phyloP scores from a whole-genome alignment of 2,888 invertebrate genomes.

The Harmothoe impar region DNA sequence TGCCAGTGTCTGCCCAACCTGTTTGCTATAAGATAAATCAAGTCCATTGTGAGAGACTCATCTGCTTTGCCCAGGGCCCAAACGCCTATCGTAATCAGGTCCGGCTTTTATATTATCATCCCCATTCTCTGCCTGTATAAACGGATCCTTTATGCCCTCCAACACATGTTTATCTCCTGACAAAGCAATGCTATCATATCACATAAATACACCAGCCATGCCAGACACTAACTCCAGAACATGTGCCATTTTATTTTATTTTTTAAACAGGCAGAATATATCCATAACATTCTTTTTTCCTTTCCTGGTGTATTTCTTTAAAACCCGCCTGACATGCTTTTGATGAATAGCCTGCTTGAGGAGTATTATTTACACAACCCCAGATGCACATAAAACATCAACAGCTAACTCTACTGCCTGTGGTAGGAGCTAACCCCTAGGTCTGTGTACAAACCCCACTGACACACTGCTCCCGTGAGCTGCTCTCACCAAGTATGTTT shows the following conservation, averaged over 20 bases:
- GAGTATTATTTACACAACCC: background rate
- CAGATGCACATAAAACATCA: background rate
- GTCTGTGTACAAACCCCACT: background rate
- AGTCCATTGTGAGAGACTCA: background rate
- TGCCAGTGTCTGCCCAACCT: background rate
- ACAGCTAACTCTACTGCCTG: background rate
- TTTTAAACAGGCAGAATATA: background rate
- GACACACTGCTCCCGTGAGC: too few species aligned
- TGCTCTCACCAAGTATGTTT: too few species aligned
- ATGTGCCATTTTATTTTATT: background rate
- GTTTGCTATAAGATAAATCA: background rate
- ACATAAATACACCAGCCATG: background rate
- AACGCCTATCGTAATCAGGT: background rate
- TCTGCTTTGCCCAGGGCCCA: background rate
- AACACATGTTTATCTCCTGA: constrained; percentile 4
- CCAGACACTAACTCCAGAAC: background rate
- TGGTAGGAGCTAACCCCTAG: background rate
- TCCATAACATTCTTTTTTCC: too few species aligned
- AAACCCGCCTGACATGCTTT: background rate
- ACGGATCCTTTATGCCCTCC: background rate
- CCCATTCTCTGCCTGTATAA: constrained; percentile 1
- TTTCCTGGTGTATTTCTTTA: background rate
- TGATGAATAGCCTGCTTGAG: background rate
- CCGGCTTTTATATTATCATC: background rate
- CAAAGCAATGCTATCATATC: background rate